Evolutionary conservation across 2,113 vertebrate genomes (phyloP).

Genomic region (Tachycineta bicolor): DNA sequence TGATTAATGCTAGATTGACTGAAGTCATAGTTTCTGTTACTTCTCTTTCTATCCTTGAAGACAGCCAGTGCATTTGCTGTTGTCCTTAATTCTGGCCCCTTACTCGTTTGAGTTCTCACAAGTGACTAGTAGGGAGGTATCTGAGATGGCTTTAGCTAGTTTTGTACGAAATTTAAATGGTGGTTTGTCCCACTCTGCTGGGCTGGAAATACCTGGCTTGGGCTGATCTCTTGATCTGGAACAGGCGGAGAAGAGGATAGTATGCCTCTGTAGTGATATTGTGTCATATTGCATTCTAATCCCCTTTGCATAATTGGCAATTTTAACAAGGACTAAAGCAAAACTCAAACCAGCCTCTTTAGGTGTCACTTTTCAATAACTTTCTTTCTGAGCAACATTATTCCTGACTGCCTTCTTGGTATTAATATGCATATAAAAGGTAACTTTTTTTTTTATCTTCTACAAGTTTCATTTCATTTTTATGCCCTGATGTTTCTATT

Average conservation of each 20-base stretch:
- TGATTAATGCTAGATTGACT: background rate
- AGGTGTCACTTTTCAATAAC: slow-evolving; percentile 4
- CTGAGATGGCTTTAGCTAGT: background rate
- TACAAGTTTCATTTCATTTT: slow-evolving; percentile 3
- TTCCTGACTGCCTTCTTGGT: background rate
- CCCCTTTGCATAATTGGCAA: background rate
- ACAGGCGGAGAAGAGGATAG: background rate
- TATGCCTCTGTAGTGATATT: background rate
- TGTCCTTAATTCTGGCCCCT: background rate
- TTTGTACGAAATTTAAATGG: background rate
- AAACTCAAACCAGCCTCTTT: background rate
- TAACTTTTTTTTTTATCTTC: background rate
- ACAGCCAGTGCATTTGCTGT: background rate
- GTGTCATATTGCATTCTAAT: background rate
- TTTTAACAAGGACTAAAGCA: background rate
- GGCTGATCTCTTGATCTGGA: background rate
- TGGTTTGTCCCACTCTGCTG: background rate
- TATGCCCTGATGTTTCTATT: background rate
- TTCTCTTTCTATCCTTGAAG: background rate
- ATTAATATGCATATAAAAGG: background rate
- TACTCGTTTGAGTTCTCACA: background rate
- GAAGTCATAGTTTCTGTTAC: background rate
- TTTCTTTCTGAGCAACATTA: background rate
- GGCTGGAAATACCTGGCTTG: background rate
- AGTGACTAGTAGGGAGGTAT: background rate